Conservation (phyloP, 2,113 vertebrate species). For the Sander vitreus region DNA sequence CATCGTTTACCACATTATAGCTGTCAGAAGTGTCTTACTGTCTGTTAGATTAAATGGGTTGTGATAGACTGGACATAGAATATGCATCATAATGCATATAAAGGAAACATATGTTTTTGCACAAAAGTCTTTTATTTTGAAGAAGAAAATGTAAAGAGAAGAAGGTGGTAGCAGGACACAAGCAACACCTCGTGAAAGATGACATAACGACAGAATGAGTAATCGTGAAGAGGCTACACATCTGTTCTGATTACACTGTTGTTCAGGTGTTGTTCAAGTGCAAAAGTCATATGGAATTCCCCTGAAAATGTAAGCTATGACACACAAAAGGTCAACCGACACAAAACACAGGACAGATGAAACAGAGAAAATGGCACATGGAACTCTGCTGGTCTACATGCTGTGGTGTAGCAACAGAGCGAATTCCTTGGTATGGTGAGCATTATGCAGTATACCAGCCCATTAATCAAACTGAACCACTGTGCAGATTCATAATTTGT, state of each 20-base stretch:
- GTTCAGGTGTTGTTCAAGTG: background rate
- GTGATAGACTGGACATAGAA: background rate
- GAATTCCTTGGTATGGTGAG: constrained; percentile 18
- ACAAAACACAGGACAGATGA: background rate
- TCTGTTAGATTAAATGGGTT: background rate
- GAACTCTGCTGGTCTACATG: background rate
- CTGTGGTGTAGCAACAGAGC: constrained; percentile 36
- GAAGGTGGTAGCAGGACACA: background rate
- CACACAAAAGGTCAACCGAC: background rate
- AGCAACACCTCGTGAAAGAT: constrained; percentile 20
- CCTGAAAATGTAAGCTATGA: background rate
- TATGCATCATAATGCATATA: background rate
- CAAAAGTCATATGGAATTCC: background rate
- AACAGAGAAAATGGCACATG: background rate
- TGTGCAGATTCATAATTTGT: constrained; percentile 16
- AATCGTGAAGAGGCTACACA: background rate
- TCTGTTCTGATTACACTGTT: background rate
- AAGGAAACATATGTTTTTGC: background rate
- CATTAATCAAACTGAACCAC: constrained; percentile 58
- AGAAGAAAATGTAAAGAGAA: background rate
- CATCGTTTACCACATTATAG: background rate
- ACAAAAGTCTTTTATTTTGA: background rate
- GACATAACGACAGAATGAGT: constrained; percentile 27
- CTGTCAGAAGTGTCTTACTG: background rate
- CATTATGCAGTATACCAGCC: constrained; percentile 16